Conservation (phyloP, 2,888 invertebrate genomes). For the Saturnia pavonia region DNA sequence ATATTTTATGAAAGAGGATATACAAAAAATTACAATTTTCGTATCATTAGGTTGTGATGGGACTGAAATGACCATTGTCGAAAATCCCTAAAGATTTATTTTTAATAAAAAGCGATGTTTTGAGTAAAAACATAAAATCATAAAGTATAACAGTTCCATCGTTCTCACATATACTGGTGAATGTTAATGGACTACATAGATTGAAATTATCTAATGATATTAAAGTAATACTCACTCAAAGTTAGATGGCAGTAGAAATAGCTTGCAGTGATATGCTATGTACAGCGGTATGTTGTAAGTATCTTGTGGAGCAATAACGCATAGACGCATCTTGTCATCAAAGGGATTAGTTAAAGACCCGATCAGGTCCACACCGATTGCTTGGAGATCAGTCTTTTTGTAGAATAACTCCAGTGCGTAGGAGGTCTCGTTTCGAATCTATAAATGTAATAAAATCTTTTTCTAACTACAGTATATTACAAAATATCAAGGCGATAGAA, state of each 20-base stretch:
- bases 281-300: constrained; percentile 89
- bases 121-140: too few species aligned
- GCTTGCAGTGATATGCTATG: constrained; percentile 90
- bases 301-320: constrained; percentile 88
- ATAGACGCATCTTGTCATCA: constrained; percentile 87
- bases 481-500: neutral
- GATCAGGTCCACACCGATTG: constrained; percentile 82
- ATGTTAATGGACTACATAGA: neutral
- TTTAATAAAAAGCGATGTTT: too few species aligned
- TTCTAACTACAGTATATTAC: neutral
- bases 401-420: constrained; percentile 89
- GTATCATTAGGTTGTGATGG: too few species aligned
- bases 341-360: constrained; percentile 89
- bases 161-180: too few species aligned
- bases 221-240: constrained; percentile 82
- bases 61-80: too few species aligned
- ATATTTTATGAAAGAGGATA: too few species aligned
- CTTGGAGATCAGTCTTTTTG: constrained; percentile 86
- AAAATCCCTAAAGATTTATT: too few species aligned
- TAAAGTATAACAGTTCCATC: too few species aligned
- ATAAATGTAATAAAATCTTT: constrained; percentile 12
- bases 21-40: too few species aligned
- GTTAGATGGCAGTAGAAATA: constrained; percentile 88
- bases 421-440: constrained; percentile 90
- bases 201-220: neutral